Base-by-base conservation (phyloP, 2,113 vertebrate species). In the Lathamus discolor region DNA sequence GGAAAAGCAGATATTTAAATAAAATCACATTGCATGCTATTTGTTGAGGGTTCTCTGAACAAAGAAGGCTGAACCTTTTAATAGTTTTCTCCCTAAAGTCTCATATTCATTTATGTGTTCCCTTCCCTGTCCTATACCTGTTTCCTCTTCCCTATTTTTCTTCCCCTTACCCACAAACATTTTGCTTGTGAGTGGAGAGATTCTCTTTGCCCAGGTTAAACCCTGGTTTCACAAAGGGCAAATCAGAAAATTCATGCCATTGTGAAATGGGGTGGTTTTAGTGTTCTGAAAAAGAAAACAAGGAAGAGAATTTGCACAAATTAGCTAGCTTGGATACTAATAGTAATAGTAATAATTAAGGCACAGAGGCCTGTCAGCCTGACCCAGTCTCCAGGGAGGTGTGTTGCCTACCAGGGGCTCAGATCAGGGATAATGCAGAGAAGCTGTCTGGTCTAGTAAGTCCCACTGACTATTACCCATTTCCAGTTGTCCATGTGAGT, bases 51-150 rank as follows among this genome's bases (percentile, higher is more conserved):
- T 63, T 64, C 75, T 35, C 54, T 75, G n/a, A 67, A 78, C 6
- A 25, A 17, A 80, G 54, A 44, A 67, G 31, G 39, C 22, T 62
- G 54, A 81, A n/a, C 8, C 11, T 33, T 86, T 14, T 52, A 25
- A 46, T 55, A 19, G 22, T 43, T 63, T 29, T 77, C 29, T 51
- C 9, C 57, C 88, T 27, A 11, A 80, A 89, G 39, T 27, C 25
- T 20, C 35, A 35, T 22, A 20, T 31, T 73, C 2, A 86, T 83
- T 59, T 79, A 9, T 10, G 6, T 52, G 18, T 49, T 9, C 13
- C 19, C 8, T 83, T 88, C 33, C 24, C 6, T 1, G 4, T 31
- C 14, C 62, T 48, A 15, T 10, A 72, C n/a, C 13, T 0, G 0
- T 43, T 77, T 74, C 12, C 17, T 81, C 29, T 59, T 68, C 46